Conservation (phyloP, 1,140 invertebrate genomes). For the Rhynchophorus ferrugineus region DNA sequence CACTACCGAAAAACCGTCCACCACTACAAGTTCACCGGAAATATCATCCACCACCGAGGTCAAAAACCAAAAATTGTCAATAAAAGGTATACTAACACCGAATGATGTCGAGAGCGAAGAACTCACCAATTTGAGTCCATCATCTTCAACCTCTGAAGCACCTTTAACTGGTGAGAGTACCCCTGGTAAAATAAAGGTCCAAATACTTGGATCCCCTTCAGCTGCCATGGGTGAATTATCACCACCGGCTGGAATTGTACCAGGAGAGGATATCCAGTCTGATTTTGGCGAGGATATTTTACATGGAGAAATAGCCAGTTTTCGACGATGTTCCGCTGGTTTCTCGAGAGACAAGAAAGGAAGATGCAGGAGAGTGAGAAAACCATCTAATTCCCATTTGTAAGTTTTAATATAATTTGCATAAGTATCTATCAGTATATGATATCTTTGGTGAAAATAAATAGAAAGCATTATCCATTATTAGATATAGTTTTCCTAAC, state of each 20-base stretch:
- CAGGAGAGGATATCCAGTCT: conserved; percentile 21
- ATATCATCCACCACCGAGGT: not conserved
- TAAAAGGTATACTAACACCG: not conserved
- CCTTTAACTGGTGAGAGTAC: conserved; percentile 3
- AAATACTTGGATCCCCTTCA: conserved; percentile 21
- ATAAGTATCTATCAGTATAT: too few species aligned
- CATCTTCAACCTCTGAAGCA: not conserved
- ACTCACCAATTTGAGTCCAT: conserved; percentile 4
- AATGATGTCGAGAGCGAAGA: not conserved
- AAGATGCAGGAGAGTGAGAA: conserved; percentile 34
- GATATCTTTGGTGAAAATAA: too few species aligned
- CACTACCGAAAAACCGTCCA: not conserved
- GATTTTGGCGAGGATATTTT: not conserved
- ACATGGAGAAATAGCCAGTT: conserved; percentile 26
- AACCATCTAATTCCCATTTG: conserved; percentile 16
- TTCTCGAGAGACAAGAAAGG: conserved; percentile 36
- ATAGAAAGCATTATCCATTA: too few species aligned
- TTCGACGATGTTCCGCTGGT: conserved; percentile 31
- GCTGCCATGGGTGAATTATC: not conserved
- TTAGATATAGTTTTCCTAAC: too few species aligned
- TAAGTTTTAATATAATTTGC: too few species aligned
- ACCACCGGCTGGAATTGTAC: conserved; percentile 8
- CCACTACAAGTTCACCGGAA: not conserved
- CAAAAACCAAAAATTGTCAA: not conserved
- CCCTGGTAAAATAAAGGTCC: conserved; percentile 31